Percentiles rank a stretch among this genome's conserved stretches.
Conservation (phyloP, 2,888 invertebrate species). For the Micoletzkya japonica region DNA sequence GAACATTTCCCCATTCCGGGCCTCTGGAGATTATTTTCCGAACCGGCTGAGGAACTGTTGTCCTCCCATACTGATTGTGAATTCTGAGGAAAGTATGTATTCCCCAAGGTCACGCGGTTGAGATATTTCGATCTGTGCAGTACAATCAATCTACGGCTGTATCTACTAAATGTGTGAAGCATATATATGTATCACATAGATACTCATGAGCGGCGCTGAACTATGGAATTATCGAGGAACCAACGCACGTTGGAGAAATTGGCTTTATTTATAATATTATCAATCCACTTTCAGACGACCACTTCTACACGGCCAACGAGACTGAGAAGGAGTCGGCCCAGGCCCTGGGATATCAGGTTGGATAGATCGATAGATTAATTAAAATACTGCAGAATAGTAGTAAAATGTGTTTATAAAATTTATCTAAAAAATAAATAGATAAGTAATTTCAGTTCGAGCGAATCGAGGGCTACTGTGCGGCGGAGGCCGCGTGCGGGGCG, state of each 20-base stretch:
- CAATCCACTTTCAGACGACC: conserved; percentile 37
- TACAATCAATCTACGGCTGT: too few species aligned
- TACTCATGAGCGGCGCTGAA: too few species aligned
- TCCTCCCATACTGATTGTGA: too few species aligned
- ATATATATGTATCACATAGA: too few species aligned
- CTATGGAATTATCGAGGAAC: too few species aligned
- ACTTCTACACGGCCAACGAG: conserved; percentile 42
- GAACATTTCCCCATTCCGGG: too few species aligned
- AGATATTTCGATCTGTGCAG: too few species aligned
- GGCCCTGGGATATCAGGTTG: conserved; percentile 21
- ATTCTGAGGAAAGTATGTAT: too few species aligned
- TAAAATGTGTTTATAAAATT: background rate
- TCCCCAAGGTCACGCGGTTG: too few species aligned
- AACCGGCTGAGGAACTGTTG: too few species aligned
- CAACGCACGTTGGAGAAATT: background rate
- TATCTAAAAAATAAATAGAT: background rate
- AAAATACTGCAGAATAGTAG: background rate
- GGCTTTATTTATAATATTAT: background rate
- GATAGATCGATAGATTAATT: background rate
- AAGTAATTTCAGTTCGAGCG: conserved; percentile 42
- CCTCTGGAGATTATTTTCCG: too few species aligned
- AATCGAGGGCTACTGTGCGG: conserved; percentile 48
- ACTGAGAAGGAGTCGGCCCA: conserved; percentile 41
- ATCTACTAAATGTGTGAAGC: too few species aligned
- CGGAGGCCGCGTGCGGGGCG: conserved; percentile 49